Evolutionary conservation across 1,140 invertebrate species (phyloP).

Genomic region (Fopius arisanus): DNA sequence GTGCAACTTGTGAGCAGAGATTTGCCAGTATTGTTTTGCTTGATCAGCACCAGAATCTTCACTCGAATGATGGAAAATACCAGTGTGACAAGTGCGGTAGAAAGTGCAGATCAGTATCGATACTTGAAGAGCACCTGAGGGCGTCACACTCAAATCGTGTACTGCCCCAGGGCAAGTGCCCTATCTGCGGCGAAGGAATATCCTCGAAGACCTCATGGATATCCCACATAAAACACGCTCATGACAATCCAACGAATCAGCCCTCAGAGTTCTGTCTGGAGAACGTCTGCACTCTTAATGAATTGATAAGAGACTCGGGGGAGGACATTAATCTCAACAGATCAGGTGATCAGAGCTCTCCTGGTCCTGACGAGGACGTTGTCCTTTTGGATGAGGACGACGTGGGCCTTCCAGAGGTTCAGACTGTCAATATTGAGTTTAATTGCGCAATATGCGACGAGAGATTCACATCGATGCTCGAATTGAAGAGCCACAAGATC

Average conservation of each 20-base stretch:
- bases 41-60: background rate
- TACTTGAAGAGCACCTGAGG: background rate
- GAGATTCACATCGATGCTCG: background rate
- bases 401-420: background rate
- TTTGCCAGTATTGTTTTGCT: background rate
- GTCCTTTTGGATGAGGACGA: background rate
- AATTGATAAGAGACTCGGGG: background rate
- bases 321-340: background rate
- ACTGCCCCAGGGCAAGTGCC: background rate
- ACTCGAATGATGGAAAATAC: conserved; percentile 3
- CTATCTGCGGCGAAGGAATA: background rate
- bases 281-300: background rate
- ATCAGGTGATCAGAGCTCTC: background rate
- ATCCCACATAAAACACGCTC: conserved; percentile 24
- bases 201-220: background rate
- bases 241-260: background rate
- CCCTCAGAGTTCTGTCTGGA: conserved; percentile 7
- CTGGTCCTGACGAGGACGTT: background rate
- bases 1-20: background rate
- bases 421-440: background rate
- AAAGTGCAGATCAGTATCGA: background rate
- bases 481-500: conserved; percentile 5
- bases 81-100: background rate
- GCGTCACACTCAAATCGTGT: background rate
- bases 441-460: conserved; percentile 17